A percentile compares a stretch with the other conserved stretches of the same genome.
Evolutionary conservation across 2,797 vertebrate species (phyloP).

Genomic region (Todus mexicanus): DNA sequence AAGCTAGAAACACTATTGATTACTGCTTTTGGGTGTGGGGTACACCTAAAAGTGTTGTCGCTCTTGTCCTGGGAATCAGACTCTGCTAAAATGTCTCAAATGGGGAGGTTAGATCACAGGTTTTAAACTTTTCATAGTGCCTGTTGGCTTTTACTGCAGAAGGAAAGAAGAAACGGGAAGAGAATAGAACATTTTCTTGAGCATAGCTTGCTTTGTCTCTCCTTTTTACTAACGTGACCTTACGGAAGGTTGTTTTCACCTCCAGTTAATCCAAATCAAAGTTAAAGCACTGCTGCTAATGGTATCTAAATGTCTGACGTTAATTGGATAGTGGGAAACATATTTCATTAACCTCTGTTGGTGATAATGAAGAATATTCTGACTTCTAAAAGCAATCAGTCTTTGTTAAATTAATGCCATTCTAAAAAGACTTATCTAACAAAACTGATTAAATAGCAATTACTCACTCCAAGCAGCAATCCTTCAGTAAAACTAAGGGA

Average conservation of each 20-base stretch:
- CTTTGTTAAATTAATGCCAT: neutral
- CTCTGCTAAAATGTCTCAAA: neutral
- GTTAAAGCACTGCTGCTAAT: neutral
- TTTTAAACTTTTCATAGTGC: neutral
- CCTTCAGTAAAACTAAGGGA: neutral
- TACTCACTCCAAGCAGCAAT: neutral
- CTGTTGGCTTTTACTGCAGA: neutral
- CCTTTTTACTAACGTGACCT: neutral
- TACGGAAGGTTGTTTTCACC: neutral
- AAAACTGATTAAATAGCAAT: conserved; percentile 1
- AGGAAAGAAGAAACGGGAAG: neutral
- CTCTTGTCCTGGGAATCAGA: neutral
- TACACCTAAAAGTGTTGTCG: neutral
- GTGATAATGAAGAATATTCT: neutral
- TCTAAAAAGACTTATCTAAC: neutral
- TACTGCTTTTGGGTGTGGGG: neutral
- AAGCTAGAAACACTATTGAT: neutral
- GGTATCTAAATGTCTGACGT: neutral
- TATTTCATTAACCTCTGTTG: neutral
- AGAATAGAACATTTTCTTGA: neutral
- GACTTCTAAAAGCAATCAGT: neutral
- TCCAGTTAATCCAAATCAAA: neutral
- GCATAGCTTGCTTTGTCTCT: neutral
- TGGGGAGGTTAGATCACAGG: neutral
- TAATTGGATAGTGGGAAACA: neutral